Evolutionary conservation across 2,888 invertebrate genomes (phyloP), one percentile per base, ranked within the genome.

Genomic region (Yponomeuta evonymella): DNA sequence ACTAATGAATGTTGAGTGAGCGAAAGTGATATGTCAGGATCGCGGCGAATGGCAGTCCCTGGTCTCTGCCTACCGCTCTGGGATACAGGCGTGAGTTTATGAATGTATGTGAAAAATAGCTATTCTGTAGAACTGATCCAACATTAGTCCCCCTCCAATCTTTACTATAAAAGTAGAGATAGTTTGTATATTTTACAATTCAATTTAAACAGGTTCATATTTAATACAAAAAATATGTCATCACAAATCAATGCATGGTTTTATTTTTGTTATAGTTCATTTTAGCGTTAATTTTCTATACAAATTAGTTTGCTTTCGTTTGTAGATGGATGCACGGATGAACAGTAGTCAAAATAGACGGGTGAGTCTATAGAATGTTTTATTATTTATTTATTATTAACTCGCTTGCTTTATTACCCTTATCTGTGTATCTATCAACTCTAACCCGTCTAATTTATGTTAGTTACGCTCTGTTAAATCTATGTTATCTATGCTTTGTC

Each of bases 321-420:
- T 92, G 90, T 93, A 93, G 93, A 93, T 93, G 92, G 93, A 93
- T 91, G 92, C 86, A 80, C 90, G 93, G 88, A 89, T 89, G 90
- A 92, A 89, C 92, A 92, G 84, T 93, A 92, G 88, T 90, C 92
- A 91, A 88, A 90, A 85, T 92, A 93, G 93, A 90, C 90, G 93
- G 93, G 93, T 93, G 85, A 93, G 93, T 93, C 78, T 77, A 80
- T 81, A 67, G 51, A 58, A 15, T 58, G 15, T 12, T 58, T 58
- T 67, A 48, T 36, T 43, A 6, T 65, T 78, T 83, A 81, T 83
- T 77, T 77, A 69, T 70, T 72, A 48, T 72, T 58, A 71, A 67
- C 70, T 72, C n/a, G 48, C 67, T 48, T 70, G 48, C 64, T 67
- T 65, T 64, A 23, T 70, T 12, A 6, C 3, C 15, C 15, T 58